Conservation (phyloP, 37 sponge, comb jelly and placozoan genomes). For the Beroe forskalii region DNA sequence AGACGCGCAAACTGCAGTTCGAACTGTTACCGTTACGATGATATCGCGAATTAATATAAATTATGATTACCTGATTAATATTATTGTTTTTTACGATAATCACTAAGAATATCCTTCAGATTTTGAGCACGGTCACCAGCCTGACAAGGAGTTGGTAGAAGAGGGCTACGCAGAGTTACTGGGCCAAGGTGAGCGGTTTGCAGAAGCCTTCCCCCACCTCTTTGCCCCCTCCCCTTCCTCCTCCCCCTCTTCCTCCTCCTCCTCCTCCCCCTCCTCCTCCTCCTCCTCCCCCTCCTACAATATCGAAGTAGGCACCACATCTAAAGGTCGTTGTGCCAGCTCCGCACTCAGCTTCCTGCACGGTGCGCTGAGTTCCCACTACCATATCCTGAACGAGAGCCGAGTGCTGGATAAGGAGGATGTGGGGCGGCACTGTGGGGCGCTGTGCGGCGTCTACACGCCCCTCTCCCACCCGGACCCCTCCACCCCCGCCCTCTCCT, state of each 20-base stretch:
- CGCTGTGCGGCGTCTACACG: conserved; percentile 15
- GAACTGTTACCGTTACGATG: no score
- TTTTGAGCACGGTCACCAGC: conserved; percentile 36
- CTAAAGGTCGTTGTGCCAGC: conserved; percentile 48
- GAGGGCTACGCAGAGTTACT: conserved; percentile 11
- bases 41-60: no score
- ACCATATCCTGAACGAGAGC: not conserved
- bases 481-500: not conserved
- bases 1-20: no score
- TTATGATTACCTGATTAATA: no score
- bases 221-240: not conserved
- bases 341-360: conserved; percentile 31
- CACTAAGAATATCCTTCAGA: not conserved
- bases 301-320: conserved; percentile 18
- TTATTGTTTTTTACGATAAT: no score
- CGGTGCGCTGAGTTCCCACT: not conserved
- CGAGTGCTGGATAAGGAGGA: not conserved
- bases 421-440: not conserved
- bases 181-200: conserved; percentile 3
- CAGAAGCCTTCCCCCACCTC: conserved; percentile 26
- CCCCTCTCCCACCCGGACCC: not conserved
- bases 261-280: conserved; percentile 19
- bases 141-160: conserved; percentile 19
- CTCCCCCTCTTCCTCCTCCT: not conserved
- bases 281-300: not conserved